Evolutionary conservation across 2,888 invertebrate genomes (phyloP).

Genomic region (Limnephilus lunatus): DNA sequence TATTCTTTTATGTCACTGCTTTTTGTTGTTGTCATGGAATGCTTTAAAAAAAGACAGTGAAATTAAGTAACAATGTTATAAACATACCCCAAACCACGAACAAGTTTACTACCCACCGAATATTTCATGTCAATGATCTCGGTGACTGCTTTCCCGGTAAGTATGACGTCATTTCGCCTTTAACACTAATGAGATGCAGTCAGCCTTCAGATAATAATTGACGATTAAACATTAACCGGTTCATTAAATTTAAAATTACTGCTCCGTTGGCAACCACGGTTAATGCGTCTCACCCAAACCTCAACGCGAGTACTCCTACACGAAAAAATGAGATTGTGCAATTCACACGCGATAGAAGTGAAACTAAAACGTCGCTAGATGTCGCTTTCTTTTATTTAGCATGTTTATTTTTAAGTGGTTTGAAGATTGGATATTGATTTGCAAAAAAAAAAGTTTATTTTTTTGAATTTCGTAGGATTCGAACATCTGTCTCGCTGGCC

Average conservation of each 20-base stretch:
- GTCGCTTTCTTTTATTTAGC: no score
- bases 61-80: not conserved
- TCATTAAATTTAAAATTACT: slow-evolving; percentile 3
- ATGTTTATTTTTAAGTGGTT: no score
- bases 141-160: not conserved
- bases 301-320: not conserved
- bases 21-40: no score
- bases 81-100: not conserved
- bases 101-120: not conserved
- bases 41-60: no score
- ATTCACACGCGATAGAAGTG: no score
- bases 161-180: not conserved
- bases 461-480: no score
- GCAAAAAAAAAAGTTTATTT: no score
- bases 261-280: not conserved
- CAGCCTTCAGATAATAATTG: slow-evolving; percentile 55
- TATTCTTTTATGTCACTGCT: no score
- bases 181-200: slow-evolving; percentile 47
- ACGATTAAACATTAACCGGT: slow-evolving; percentile 51
- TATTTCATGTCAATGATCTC: not conserved
- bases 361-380: no score
- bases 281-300: not conserved
- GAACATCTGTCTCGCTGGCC: no score
- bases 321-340: no score
- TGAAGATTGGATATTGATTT: no score